Percentiles rank a stretch among this genome's conserved stretches.
Evolutionary conservation across 2,797 vertebrate species (phyloP).

Genomic region (Carduelis carduelis): DNA sequence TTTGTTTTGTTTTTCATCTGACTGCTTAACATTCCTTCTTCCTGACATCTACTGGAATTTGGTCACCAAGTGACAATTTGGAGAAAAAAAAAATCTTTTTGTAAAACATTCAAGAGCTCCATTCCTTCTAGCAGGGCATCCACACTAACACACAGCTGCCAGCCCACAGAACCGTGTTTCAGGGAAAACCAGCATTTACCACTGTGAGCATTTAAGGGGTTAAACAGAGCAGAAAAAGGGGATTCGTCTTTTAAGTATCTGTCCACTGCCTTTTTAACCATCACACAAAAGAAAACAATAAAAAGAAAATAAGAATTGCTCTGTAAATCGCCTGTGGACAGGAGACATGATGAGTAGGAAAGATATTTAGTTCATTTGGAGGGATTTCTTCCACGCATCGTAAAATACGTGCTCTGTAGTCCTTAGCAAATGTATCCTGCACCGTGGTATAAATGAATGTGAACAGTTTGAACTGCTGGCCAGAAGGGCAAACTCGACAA

Average conservation of each 20-base stretch:
- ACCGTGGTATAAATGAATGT: not conserved
- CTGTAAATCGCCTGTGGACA: not conserved
- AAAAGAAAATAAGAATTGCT: not conserved
- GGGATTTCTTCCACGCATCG: not conserved
- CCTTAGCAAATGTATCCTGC: not conserved
- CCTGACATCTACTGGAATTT: not conserved
- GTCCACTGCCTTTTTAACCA: not conserved
- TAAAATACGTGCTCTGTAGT: not conserved
- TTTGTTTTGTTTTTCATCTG: not conserved
- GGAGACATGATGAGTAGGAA: not conserved
- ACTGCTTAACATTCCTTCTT: not conserved
- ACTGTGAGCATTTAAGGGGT: not conserved
- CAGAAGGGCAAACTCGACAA: not conserved
- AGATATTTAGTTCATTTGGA: not conserved
- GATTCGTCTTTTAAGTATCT: not conserved
- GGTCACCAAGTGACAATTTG: not conserved
- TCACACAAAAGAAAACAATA: not conserved
- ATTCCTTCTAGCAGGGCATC: not conserved
- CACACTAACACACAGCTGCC: not conserved
- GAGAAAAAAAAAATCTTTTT: not conserved
- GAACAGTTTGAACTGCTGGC: not conserved
- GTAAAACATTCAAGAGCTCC: not conserved
- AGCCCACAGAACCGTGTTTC: fast-evolving
- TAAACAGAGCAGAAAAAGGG: not conserved
- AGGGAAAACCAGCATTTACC: not conserved